Percentiles rank a stretch among this genome's conserved stretches.
Evolutionary conservation across 2,797 vertebrate species (phyloP).

Genomic region (Emys orbicularis): DNA sequence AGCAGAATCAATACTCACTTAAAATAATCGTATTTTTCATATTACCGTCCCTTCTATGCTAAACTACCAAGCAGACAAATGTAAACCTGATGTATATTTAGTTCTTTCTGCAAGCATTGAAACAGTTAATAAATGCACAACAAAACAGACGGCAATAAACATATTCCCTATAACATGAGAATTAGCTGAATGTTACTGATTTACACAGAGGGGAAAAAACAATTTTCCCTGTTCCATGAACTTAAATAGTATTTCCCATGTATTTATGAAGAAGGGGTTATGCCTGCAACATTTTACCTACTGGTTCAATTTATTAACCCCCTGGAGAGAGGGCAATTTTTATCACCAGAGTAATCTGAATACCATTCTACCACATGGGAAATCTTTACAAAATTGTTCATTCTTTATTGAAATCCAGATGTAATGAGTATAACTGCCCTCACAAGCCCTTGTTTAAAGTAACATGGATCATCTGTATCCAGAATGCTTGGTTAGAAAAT

Average conservation of each 20-base stretch:
- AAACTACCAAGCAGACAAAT: not conserved
- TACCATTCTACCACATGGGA: conserved; percentile 8
- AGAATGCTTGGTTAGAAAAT: conserved; percentile 22
- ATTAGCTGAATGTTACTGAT: not conserved
- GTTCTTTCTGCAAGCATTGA: not conserved
- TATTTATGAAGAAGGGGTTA: conserved; percentile 1
- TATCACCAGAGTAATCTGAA: conserved; percentile 25
- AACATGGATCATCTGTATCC: conserved; percentile 14
- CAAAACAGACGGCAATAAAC: conserved; percentile 4
- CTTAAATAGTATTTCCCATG: not conserved
- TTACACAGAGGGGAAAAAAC: not conserved
- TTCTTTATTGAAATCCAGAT: conserved; percentile 24
- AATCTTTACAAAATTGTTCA: conserved; percentile 12
- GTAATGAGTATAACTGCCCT: conserved; percentile 47
- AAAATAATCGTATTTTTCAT: conserved; percentile 9
- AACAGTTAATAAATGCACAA: not conserved
- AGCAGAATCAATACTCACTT: conserved; percentile 30
- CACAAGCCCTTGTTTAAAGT: conserved; percentile 63
- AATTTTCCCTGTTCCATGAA: not conserved
- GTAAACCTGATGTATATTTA: not conserved
- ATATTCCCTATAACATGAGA: not conserved
- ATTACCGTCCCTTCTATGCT: not conserved
- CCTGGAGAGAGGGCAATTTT: not conserved
- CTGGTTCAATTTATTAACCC: conserved; percentile 15
- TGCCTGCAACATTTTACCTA: conserved; percentile 22